Conservation (phyloP, 2,113 vertebrate species). For the Macrotus californicus region DNA sequence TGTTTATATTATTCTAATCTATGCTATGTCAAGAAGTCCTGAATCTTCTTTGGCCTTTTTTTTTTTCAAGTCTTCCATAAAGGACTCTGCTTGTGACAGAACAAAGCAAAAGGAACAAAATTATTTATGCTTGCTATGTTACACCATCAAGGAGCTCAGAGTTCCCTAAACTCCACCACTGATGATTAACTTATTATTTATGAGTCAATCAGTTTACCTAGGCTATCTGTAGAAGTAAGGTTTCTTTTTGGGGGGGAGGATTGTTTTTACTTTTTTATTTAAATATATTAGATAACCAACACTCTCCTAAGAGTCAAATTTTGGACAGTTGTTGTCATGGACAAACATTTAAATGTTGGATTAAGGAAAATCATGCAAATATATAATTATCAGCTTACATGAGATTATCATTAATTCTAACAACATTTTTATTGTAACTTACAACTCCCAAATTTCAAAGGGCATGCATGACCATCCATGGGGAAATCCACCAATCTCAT, state of each 20-base stretch:
- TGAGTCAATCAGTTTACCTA: background rate
- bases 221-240: background rate
- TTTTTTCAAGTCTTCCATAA: background rate
- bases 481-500: slow-evolving; percentile 99
- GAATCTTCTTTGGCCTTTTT: background rate
- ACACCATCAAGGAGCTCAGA: background rate
- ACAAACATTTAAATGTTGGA: background rate
- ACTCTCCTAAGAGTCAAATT: background rate
- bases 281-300: background rate
- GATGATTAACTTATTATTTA: background rate
- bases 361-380: background rate
- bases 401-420: background rate
- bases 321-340: background rate
- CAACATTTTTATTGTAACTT: slow-evolving; percentile 78
- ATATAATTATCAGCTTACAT: background rate
- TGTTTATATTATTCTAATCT: background rate
- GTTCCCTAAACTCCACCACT: background rate
- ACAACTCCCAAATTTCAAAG: slow-evolving; percentile 99
- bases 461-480: slow-evolving; percentile 98
- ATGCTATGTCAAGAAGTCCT: background rate
- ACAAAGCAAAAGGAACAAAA: background rate
- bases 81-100: background rate
- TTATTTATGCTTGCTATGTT: background rate
- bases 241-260: background rate
- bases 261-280: background rate